Evolutionary conservation across 2,888 invertebrate genomes (phyloP).

Genomic region (Diploptera punctata): DNA sequence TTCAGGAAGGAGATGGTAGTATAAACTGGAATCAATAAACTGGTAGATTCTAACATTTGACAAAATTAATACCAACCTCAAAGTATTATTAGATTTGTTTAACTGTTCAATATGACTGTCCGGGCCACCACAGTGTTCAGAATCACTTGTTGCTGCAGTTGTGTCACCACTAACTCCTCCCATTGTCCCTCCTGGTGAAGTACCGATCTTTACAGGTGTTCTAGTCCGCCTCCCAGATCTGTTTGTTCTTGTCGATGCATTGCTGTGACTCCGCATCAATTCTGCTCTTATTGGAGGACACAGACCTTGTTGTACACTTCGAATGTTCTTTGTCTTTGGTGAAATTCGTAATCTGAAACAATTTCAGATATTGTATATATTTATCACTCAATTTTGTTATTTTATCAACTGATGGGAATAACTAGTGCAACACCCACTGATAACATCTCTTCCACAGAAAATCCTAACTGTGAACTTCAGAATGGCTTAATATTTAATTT

Average conservation of each 20-base stretch:
- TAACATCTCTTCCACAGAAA: no score
- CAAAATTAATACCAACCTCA: no score
- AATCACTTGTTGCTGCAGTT: slow-evolving; percentile 56
- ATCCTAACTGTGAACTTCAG: no score
- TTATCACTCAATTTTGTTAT: no score
- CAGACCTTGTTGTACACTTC: background rate
- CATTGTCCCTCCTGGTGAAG: background rate
- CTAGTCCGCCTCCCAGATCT: slow-evolving; percentile 25
- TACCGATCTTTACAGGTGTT: slow-evolving; percentile 20
- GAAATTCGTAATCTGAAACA: slow-evolving; percentile 32
- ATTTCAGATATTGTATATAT: no score
- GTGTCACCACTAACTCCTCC: slow-evolving; percentile 21
- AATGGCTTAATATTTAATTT: no score
- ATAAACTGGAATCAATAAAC: no score
- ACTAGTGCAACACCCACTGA: no score
- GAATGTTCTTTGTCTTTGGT: slow-evolving; percentile 8
- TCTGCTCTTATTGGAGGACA: slow-evolving; percentile 25
- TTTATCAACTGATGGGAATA: no score
- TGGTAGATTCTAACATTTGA: no score
- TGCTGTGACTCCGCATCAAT: slow-evolving; percentile 36
- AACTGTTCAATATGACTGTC: slow-evolving; percentile 54
- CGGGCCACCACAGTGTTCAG: slow-evolving; percentile 58
- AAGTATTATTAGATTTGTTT: slow-evolving; percentile 23
- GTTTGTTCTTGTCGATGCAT: slow-evolving; percentile 32
- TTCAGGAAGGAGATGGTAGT: no score